phyloP scores from a whole-genome alignment of 2,797 vertebrate genomes.

The Eremophila alpestris region DNA sequence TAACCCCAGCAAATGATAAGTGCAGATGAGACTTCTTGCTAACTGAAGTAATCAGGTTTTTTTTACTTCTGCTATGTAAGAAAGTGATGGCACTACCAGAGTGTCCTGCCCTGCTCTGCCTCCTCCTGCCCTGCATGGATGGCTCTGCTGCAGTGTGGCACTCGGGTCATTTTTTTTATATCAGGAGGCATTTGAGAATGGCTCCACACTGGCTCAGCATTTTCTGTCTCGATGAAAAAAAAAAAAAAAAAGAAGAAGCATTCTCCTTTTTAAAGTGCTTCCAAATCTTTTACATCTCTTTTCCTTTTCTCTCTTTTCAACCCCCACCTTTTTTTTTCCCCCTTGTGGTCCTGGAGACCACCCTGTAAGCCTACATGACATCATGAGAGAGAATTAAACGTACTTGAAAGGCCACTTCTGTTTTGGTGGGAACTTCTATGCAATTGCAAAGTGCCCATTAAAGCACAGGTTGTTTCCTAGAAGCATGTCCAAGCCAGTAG shows the following conservation, averaged over 20 bases:
- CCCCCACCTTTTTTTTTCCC: not conserved
- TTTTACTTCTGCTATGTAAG: not conserved
- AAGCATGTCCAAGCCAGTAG: conserved; percentile 68
- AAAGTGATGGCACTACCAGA: not conserved
- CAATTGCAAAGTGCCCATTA: conserved; percentile 71
- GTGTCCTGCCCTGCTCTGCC: not conserved
- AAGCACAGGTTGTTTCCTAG: conserved; percentile 70
- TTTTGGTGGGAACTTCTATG: conserved; percentile 57
- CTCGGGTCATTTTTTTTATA: not conserved
- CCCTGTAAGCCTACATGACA: conserved; percentile 62
- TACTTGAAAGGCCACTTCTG: conserved; percentile 69
- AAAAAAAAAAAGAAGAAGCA: not conserved
- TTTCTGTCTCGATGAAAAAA: not conserved
- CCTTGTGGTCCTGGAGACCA: conserved; percentile 52
- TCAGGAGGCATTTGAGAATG: not conserved
- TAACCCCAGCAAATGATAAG: conserved; percentile 54
- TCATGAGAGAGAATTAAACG: conserved; percentile 63
- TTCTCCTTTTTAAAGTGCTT: conserved; percentile 48
- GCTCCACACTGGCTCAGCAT: not conserved
- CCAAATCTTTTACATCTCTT: conserved; percentile 33
- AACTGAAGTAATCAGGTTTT: not conserved
- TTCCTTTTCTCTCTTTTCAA: conserved; percentile 41
- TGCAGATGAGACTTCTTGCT: not conserved
- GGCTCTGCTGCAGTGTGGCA: not conserved
- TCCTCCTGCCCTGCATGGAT: not conserved